A percentile compares a stretch with the other conserved stretches of the same genome.
phyloP scores from a whole-genome alignment of 2,113 vertebrate genomes.

The Mesocricetus auratus region DNA sequence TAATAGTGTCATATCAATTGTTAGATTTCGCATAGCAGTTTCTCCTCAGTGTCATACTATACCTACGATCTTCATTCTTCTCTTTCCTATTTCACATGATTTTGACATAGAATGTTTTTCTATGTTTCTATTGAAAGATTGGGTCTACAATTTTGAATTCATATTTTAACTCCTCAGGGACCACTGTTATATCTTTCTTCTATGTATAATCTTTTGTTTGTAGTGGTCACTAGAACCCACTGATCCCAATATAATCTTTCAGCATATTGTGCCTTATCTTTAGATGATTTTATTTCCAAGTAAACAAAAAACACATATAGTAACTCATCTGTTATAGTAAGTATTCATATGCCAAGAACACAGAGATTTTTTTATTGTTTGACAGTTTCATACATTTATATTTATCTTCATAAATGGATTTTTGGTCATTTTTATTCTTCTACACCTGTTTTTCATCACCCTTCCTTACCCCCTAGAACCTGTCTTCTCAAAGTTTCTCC shows the following conservation, averaged over 20 bases:
- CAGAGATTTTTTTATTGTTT: not conserved
- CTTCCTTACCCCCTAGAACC: too few relatives aligned
- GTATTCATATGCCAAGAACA: not conserved
- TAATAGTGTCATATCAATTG: not conserved
- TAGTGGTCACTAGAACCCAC: not conserved
- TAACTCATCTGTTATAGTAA: not conserved
- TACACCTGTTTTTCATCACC: too few relatives aligned
- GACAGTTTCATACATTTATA: not conserved
- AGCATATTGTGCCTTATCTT: not conserved
- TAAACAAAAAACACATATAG: not conserved
- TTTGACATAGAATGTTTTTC: conserved; percentile 17
- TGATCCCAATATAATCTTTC: not conserved
- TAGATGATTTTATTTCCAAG: not conserved
- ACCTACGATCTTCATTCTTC: not conserved
- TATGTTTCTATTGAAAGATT: not conserved
- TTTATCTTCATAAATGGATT: not conserved
- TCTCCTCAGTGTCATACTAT: not conserved
- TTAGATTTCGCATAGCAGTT: not conserved
- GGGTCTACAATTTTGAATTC: not conserved
- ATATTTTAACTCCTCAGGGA: not conserved
- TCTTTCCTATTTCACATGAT: not conserved
- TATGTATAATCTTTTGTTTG: not conserved
- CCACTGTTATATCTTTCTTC: not conserved
- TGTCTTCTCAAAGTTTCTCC: not conserved
- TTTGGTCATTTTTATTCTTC: not conserved